Base-by-base conservation (phyloP, 64 coral and sea anemone species). In the Porites australiensis region DNA sequence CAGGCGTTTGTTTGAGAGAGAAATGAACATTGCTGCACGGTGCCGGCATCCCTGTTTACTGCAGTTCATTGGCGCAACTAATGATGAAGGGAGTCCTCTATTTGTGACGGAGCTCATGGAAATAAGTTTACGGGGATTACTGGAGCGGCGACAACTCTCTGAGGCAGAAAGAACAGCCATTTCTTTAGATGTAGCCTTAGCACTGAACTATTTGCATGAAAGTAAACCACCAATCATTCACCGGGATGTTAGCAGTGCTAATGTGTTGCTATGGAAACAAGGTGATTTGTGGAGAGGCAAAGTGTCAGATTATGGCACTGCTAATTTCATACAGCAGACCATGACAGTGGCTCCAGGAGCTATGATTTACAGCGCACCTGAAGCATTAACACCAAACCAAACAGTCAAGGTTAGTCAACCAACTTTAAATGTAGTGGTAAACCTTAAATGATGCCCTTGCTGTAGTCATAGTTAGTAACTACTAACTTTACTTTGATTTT, bases 11-110 rank as follows among this genome's bases (percentile, higher is more conserved):
- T 95, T 95, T 95, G 87, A 90, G 4, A 77, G 93, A 62, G 93
- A 95, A 64, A 95, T 95, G 93, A 79, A 54, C 50, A 95, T 95
- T 70, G 93, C 93, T 15, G 74, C 93, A 59, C 82, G 70, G 16
- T 95, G 93, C 55, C 88, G 93, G 22, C 93, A 95, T 50, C 93
- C 93, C 12, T 95, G 93, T 77, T 65, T 95, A 7, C 58, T 95
- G 53, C 93, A 95, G 80, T 87, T 87, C 53, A 93, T 87, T 60
- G 83, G 82, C 8, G 74, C 70, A 54, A 93, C 83, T 37, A 93
- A 93, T 51, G 83, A 81, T 60, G 75, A 88, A 4, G 72, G 49
- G 20, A 91, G 50, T 79, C 91, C 75, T 70, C 10, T 93, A 14
- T 87, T 93, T 70, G 59, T 93, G 8, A 93, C 83, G 8, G 91